A percentile compares a stretch with the other conserved stretches of the same genome.
These are phyloP conservation scores for Pampusana beccarii DNA, from an alignment of 2,113 vertebrate genomes.

Conservation along the genomic window DNA sequence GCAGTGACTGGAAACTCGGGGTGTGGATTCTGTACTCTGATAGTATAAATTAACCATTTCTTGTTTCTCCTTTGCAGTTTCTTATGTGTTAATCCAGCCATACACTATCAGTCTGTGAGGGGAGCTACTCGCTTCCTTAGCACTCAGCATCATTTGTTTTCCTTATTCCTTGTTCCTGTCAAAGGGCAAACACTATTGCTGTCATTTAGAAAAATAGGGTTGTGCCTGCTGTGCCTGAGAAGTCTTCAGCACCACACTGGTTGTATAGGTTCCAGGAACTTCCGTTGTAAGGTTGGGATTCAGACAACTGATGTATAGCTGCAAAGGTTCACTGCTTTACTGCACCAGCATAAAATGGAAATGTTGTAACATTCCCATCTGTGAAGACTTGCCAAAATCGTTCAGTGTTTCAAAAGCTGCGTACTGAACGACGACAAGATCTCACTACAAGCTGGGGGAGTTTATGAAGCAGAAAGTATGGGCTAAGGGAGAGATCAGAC, in stretches of 20 bases:
- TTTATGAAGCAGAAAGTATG: conserved; percentile 83
- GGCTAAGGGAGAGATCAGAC: conserved; percentile 74
- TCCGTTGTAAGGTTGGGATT: conserved; percentile 38
- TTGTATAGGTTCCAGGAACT: conserved; percentile 50
- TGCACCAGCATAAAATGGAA: conserved; percentile 72
- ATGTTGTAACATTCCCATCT: conserved; percentile 66
- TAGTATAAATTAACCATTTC: not conserved
- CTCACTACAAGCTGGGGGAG: conserved; percentile 73
- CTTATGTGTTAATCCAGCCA: not conserved
- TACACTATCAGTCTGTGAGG: not conserved
- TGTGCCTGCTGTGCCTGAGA: conserved; percentile 56
- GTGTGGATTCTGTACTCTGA: not conserved
- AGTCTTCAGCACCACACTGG: conserved; percentile 33
- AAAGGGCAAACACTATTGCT: conserved; percentile 39
- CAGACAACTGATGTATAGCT: conserved; percentile 58
- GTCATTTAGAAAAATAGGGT: conserved; percentile 54
- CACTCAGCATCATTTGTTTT: conserved; percentile 42
- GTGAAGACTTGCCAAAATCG: conserved; percentile 76
- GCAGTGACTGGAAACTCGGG: not conserved
- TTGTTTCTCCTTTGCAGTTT: not conserved
- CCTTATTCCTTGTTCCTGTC: conserved; percentile 22
- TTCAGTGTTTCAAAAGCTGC: conserved; percentile 75
- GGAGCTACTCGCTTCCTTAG: not conserved
- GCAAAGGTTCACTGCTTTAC: conserved; percentile 69
- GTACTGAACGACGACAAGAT: conserved; percentile 73